Percentiles rank a stretch among this genome's conserved stretches.
Evolutionary conservation across 2,888 invertebrate species (phyloP).

Genomic region (Mesorhabditis belari): DNA sequence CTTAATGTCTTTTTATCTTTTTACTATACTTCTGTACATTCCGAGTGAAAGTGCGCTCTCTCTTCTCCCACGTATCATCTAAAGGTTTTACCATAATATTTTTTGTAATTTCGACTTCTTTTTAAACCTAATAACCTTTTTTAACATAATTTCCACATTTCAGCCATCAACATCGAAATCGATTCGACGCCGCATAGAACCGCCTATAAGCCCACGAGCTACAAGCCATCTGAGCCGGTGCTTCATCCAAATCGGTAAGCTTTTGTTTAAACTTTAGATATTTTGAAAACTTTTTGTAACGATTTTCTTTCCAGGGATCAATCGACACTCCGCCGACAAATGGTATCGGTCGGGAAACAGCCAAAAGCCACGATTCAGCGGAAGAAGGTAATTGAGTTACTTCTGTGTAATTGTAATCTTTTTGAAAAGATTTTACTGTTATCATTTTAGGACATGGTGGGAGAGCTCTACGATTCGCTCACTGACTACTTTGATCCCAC

Average conservation of each 20-base stretch:
- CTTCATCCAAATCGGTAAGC: background rate
- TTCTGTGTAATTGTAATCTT: too few species aligned
- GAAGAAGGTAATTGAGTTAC: slow-evolving; percentile 35
- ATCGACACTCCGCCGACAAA: slow-evolving; percentile 38
- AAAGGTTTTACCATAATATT: too few species aligned
- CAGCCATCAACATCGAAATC: background rate
- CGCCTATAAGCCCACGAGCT: background rate
- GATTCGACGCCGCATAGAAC: background rate
- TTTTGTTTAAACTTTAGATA: background rate
- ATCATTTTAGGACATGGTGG: slow-evolving; percentile 26
- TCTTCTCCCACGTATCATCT: too few species aligned
- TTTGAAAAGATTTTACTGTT: too few species aligned
- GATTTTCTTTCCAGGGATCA: too few species aligned
- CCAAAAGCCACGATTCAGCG: slow-evolving; percentile 34
- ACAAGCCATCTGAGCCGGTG: background rate
- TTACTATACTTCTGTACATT: too few species aligned
- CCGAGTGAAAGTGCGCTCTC: too few species aligned
- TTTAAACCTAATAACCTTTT: too few species aligned
- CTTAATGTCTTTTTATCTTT: too few species aligned
- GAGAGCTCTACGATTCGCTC: slow-evolving; percentile 46
- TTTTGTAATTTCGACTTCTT: too few species aligned
- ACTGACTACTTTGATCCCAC: slow-evolving; percentile 48
- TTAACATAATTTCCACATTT: background rate
- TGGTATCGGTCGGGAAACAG: slow-evolving; percentile 49
- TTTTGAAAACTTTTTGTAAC: too few species aligned